A percentile compares a stretch with the other conserved stretches of the same genome.
These are phyloP conservation scores for Lipotes vexillifer DNA, from an alignment of 2,113 vertebrate species.

Conservation along the genomic window DNA sequence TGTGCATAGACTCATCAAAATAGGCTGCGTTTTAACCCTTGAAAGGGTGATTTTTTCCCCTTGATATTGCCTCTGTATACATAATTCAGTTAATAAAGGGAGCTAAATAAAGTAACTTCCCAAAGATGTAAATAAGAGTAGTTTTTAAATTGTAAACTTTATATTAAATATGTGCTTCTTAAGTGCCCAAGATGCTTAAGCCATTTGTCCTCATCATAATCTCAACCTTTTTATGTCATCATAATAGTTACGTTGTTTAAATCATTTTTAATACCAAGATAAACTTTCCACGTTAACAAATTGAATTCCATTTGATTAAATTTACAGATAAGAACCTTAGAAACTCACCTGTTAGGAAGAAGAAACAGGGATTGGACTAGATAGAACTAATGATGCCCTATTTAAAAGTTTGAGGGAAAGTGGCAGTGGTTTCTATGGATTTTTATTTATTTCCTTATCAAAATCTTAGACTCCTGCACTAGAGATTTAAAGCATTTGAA, in stretches of 20 bases:
- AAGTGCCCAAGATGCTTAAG: background rate
- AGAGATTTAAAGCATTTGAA: conserved; percentile 24
- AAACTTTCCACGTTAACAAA: conserved; percentile 23
- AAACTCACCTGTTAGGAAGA: background rate
- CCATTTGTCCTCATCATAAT: background rate
- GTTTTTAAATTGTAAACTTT: background rate
- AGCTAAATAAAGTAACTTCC: background rate
- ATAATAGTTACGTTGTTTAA: background rate
- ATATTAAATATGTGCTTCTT: conserved; percentile 1
- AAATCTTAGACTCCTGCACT: background rate
- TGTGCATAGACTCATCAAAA: background rate
- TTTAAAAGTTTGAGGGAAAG: conserved; percentile 16
- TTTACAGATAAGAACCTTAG: conserved; percentile 6
- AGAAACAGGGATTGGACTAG: background rate
- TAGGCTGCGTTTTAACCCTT: background rate
- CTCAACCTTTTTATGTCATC: background rate
- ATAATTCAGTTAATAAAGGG: conserved; percentile 5
- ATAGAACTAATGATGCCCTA: background rate
- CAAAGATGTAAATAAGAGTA: background rate
- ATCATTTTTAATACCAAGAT: conserved; percentile 12
- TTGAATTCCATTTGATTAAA: conserved; percentile 1
- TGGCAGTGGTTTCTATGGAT: background rate
- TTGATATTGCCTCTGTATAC: background rate
- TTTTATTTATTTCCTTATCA: conserved; percentile 26
- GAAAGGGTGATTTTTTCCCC: background rate